Base-by-base conservation (phyloP, 2,113 vertebrate species). In the Forbesichthys papilliferus region DNA sequence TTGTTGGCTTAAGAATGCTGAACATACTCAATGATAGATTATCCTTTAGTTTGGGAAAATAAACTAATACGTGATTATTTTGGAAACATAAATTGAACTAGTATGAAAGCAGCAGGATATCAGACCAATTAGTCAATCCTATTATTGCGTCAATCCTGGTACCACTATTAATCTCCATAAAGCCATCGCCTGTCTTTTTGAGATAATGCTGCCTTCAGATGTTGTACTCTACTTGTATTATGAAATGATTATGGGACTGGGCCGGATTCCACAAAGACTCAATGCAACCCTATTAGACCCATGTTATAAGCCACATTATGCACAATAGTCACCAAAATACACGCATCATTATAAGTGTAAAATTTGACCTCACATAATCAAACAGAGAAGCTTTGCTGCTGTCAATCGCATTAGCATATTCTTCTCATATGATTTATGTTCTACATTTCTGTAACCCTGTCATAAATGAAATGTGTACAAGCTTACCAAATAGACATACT, bases 201-300 rank as follows among this genome's bases (percentile, higher is more conserved):
- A 51, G 49, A 51, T 12, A 51, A 51, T 51, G 12, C 11, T 51
- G 49, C 4, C 4, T 13, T 12, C 11, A 4, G 10, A 51, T 51
- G 48, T 52, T 6, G 70, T 27, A 27, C 27, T 27, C 2, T 27
- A 16, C 66, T 69, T 66, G 62, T 55, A 66, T 69, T 51, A 51
- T 48, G 48, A 48, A 60, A 61, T 54, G 54, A 54, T 69, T 64
- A 69, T 53, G 13, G 61, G 16, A 48, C 12, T 14, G 46, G 42
- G 9, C 27, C 27, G 68, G 27, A 57, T 59, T 61, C 33, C 61
- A 75, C 13, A 68, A 60, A 74, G 59, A 18, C 61, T 51, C 49
- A 42, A 7, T 42, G 36, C 49, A 51, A 51, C 49, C 49, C 49
- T 53, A 52, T 64, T 10, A 59, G 6, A 51, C 6, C 5, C 2